Evolutionary conservation across 2,797 vertebrate species (phyloP).

Genomic region (Odontamblyopus rebecca): DNA sequence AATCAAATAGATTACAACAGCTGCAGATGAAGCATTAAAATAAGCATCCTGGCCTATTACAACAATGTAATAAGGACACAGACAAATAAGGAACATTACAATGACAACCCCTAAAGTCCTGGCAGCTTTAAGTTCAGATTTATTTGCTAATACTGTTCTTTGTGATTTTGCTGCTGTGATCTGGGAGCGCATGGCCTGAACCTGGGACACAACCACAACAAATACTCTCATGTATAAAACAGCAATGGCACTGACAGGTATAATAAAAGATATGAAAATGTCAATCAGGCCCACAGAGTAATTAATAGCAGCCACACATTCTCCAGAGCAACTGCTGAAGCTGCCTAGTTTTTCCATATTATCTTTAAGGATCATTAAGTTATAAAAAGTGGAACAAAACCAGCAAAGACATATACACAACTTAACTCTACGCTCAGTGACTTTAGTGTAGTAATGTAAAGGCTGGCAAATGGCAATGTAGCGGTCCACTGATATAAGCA

Average conservation of each 20-base stretch:
- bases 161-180: not conserved
- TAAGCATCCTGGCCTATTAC: slow-evolving; percentile 7
- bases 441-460: slow-evolving; percentile 23
- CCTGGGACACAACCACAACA: not conserved
- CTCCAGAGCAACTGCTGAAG: not conserved
- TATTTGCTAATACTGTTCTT: not conserved
- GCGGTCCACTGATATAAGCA: slow-evolving; percentile 43
- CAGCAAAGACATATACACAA: slow-evolving; percentile 24
- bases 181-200: slow-evolving; percentile 2
- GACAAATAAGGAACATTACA: slow-evolving; percentile 33
- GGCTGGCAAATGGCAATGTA: slow-evolving; percentile 41
- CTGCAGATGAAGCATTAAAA: not conserved
- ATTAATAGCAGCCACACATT: slow-evolving; percentile 3
- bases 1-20: slow-evolving; percentile 12
- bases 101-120: slow-evolving; percentile 7
- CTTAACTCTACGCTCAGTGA: slow-evolving; percentile 13
- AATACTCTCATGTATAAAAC: slow-evolving; percentile 12
- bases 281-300: not conserved
- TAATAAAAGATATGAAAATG: slow-evolving; percentile 13
- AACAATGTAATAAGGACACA: slow-evolving; percentile 45
- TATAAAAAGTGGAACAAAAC: slow-evolving; percentile 2
- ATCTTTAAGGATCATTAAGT: not conserved
- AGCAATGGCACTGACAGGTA: slow-evolving; percentile 19
- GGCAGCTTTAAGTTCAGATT: slow-evolving; percentile 8
- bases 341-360: slow-evolving; percentile 18